Evolutionary conservation across 2,113 vertebrate genomes (phyloP), one percentile per base, ranked within the genome.

Genomic region (Ciconia maguari): DNA sequence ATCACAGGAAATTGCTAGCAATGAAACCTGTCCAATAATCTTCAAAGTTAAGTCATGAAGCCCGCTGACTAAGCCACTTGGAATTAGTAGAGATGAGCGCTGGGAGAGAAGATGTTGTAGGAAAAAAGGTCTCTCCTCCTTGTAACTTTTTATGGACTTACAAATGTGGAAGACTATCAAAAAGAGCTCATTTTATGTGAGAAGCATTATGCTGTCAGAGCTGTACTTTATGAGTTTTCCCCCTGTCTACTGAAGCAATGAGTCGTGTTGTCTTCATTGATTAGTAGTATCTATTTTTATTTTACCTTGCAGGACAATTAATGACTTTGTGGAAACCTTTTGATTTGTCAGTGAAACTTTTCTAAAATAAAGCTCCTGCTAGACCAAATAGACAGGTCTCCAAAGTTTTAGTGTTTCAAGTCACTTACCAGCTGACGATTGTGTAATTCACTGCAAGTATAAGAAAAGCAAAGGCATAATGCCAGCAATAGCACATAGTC

Each of bases 401-500:
- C 42, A 38, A 64, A 61, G n/a, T 71, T 87, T 55, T 24, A 66
- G 20, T 57, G 32, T 79, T 93, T 46, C 69, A 57, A 44, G 69
- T 72, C 80, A 98, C 99, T 99, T 97, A 99, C 99, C 99, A 99
- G 95, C 84, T 98, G 93, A 99, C 89, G 16, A 98, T 97, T 93
- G 97, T 97, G 89, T 99, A 99, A 96, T 98, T 97, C 82, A 97
- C 75, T 83, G 98, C 97, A 80, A 99, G 97, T 41, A 98, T 57
- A 77, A 99, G 89, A 97, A 99, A 94, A 84, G 98, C 96, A 71
- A 98, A 98, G 49, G 98, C 98, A 1, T 99, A 98, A 98, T 99
- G 99, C 99, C 99, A 99, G 94, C 99, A 99, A 95, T 98, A 99
- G 94, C 99, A 99, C 97, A 99, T 98, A 66, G 99, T 98, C 77